phyloP scores from a whole-genome alignment of 2,797 vertebrate genomes.

The Melanotaenia pygmaea region DNA sequence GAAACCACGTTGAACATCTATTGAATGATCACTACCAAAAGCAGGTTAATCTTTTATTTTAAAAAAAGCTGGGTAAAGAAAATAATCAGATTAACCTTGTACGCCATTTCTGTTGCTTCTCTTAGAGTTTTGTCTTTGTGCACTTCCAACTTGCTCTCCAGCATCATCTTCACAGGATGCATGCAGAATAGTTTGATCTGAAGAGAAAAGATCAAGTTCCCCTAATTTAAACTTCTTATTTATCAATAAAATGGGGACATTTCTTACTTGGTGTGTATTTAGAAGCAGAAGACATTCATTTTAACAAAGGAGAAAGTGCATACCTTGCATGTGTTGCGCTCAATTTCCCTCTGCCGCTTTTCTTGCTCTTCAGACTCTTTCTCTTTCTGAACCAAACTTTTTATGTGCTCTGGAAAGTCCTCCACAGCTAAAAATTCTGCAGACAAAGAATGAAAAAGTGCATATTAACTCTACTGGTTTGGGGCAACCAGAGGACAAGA shows the following conservation, averaged over 20 bases:
- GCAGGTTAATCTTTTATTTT: neutral
- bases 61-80: too few relatives aligned
- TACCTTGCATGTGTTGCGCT: constrained; percentile 99
- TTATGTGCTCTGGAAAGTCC: constrained; percentile 96
- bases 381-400: constrained; percentile 92
- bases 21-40: neutral
- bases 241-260: neutral
- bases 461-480: constrained; percentile 12
- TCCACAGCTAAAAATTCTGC: constrained; percentile 92
- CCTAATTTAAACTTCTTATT: neutral
- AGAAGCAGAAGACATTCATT: neutral
- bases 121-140: constrained; percentile 96
- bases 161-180: constrained; percentile 95
- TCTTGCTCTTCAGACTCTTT: constrained; percentile 97
- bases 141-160: constrained; percentile 98
- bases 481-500: neutral
- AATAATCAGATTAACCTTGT: constrained; percentile 84
- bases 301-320: neutral
- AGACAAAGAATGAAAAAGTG: constrained; percentile 32
- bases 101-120: constrained; percentile 95
- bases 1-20: neutral
- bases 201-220: constrained; percentile 2
- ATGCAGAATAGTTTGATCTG: constrained; percentile 99
- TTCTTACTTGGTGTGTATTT: neutral
- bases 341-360: constrained; percentile 96